These are phyloP conservation scores for Lepidocyrtinus sp. DNA, from an alignment of 2,888 invertebrate genomes.

Conservation along the genomic window DNA sequence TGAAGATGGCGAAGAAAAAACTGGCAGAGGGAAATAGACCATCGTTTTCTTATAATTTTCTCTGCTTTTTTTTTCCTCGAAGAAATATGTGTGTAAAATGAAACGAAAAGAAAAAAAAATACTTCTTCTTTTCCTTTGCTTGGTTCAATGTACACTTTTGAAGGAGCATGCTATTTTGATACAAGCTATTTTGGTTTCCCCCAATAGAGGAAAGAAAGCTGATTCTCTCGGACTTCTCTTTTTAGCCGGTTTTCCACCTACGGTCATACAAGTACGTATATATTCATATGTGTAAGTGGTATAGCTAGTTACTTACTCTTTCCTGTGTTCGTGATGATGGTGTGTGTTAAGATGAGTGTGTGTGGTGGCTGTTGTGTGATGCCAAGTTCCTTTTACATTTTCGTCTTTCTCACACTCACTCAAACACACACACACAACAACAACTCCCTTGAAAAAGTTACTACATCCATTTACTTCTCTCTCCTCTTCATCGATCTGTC, in stretches of 20 bases:
- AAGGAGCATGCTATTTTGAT: background rate
- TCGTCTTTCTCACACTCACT: slow-evolving; percentile 37
- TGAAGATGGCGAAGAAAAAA: background rate
- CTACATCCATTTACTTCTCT: slow-evolving; percentile 59
- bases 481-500: slow-evolving; percentile 70
- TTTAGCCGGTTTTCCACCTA: background rate
- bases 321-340: background rate
- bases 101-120: background rate
- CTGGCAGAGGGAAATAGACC: slow-evolving; percentile 31
- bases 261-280: background rate
- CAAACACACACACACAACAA: slow-evolving; percentile 10
- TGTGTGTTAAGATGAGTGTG: slow-evolving; percentile 20
- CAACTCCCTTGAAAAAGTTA: slow-evolving; percentile 43
- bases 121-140: background rate
- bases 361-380: slow-evolving; percentile 43
- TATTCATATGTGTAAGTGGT: slow-evolving; percentile 9
- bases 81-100: slow-evolving; percentile 18
- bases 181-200: background rate
- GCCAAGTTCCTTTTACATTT: slow-evolving; percentile 38
- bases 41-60: slow-evolving; percentile 14
- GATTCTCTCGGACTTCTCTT: slow-evolving; percentile 1
- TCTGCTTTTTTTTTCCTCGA: slow-evolving; percentile 19
- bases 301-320: slow-evolving; percentile 17
- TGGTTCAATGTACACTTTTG: slow-evolving; percentile 17
- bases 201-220: background rate